A percentile compares a stretch with the other conserved stretches of the same genome.
Conservation (phyloP, 2,888 invertebrate genomes). For the Ernsta delagoae region DNA sequence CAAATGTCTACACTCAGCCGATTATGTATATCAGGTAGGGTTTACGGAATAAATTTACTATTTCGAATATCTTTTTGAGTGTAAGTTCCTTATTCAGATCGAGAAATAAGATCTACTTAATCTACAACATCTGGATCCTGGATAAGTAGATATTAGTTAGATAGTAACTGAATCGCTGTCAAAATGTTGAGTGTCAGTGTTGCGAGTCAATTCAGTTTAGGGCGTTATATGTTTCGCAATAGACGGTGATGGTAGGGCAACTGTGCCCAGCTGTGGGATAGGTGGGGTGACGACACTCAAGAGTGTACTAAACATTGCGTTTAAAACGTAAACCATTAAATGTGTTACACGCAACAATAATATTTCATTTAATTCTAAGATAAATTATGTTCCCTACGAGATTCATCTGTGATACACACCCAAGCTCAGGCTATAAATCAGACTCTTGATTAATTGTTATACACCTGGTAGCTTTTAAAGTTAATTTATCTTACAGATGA, state of each 20-base stretch:
- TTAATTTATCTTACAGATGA: constrained; percentile 11
- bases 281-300: neutral
- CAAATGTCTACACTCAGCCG: constrained; percentile 38
- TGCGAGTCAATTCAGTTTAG: too few relatives aligned
- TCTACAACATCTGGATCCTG: too few relatives aligned
- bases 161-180: too few relatives aligned
- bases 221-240: too few relatives aligned
- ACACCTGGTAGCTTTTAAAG: constrained; percentile 7
- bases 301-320: neutral
- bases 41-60: constrained; percentile 17
- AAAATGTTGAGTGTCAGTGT: too few relatives aligned
- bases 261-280: too few relatives aligned
- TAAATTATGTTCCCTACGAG: constrained; percentile 12
- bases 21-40: constrained; percentile 41
- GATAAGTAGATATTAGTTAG: too few relatives aligned
- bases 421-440: constrained; percentile 8
- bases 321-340: neutral
- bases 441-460: constrained; percentile 14
- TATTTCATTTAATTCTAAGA: constrained; percentile 10
- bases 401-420: constrained; percentile 9
- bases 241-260: too few relatives aligned
- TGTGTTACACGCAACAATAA: neutral
- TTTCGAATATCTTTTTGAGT: constrained; percentile 25
- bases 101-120: too few relatives aligned
- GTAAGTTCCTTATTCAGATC: constrained; percentile 22